Evolutionary conservation across 2,888 invertebrate species (phyloP).

Genomic region (Girardia tigrina): DNA sequence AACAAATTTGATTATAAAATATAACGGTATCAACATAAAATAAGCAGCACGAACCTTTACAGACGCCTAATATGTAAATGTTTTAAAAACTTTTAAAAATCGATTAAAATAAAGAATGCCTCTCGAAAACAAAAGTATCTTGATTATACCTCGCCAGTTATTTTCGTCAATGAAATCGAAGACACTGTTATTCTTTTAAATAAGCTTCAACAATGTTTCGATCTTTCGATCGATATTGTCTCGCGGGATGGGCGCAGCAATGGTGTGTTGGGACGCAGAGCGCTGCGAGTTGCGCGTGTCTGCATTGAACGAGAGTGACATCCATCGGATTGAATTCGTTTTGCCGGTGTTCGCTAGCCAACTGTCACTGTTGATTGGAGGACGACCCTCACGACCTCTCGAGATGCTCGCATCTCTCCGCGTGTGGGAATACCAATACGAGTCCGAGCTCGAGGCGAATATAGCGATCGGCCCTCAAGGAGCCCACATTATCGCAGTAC

Average conservation of each 20-base stretch:
- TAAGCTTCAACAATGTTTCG: background rate
- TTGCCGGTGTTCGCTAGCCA: background rate
- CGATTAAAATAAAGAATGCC: background rate
- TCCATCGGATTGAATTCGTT: background rate
- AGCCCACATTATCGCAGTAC: background rate
- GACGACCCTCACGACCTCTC: background rate
- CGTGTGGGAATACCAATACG: slow-evolving; percentile 5
- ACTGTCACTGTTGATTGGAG: background rate
- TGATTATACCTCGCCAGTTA: too few relatives aligned
- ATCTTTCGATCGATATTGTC: background rate
- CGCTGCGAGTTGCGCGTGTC: background rate
- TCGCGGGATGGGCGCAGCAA: background rate
- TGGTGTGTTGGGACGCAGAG: background rate
- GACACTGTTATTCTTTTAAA: too few relatives aligned
- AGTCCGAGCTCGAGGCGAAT: background rate
- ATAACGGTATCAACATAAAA: too few relatives aligned
- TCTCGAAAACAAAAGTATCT: too few relatives aligned
- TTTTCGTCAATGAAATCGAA: too few relatives aligned
- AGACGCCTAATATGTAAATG: too few relatives aligned
- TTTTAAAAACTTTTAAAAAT: background rate
- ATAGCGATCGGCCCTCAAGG: background rate
- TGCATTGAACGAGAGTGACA: background rate
- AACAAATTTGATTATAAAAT: too few relatives aligned
- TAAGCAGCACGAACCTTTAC: too few relatives aligned
- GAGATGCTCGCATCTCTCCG: background rate